These are phyloP conservation scores for Anolis apletophallus DNA, from an alignment of 2,797 vertebrate species.

Conservation along the genomic window DNA sequence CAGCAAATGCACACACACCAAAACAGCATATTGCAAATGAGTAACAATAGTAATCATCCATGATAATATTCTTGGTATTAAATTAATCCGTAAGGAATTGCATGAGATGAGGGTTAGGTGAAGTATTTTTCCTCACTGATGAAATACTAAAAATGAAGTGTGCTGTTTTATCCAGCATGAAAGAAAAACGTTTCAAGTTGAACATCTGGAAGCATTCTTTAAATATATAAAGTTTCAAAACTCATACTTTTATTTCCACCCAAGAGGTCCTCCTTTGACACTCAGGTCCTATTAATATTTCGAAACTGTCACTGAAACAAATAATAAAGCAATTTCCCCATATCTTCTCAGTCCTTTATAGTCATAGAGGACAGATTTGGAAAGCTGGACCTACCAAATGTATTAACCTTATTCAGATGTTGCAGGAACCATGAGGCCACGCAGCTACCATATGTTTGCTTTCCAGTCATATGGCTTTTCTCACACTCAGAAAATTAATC, in stretches of 20 bases:
- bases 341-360: neutral
- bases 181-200: slow-evolving; percentile 1
- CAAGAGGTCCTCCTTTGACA: neutral
- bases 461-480: neutral
- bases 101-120: neutral
- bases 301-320: neutral
- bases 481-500: neutral
- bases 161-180: neutral
- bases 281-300: neutral
- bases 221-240: neutral
- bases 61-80: neutral
- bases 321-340: neutral
- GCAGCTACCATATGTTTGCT: no score
- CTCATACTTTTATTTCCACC: neutral
- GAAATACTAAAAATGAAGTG: neutral
- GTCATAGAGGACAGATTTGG: neutral
- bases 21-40: neutral
- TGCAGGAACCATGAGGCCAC: neutral
- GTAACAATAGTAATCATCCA: neutral
- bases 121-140: neutral
- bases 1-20: neutral
- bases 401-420: neutral
- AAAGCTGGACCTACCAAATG: neutral
- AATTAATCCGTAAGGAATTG: neutral
- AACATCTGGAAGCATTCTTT: neutral